phyloP scores from a whole-genome alignment of 2,888 invertebrate genomes.

The Lasioglossum vierecki region DNA sequence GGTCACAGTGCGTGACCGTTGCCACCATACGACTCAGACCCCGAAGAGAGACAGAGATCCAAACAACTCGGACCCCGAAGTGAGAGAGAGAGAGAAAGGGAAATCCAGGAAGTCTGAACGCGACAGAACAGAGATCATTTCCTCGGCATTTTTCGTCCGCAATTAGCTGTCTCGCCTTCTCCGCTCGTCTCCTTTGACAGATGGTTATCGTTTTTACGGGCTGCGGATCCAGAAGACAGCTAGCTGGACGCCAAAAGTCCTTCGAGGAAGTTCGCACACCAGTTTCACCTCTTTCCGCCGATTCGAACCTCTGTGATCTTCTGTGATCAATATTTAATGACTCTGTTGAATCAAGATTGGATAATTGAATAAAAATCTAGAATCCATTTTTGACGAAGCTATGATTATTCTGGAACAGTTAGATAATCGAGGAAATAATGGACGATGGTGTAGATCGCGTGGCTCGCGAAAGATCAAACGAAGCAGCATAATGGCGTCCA shows the following conservation, averaged over 20 bases:
- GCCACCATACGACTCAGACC: constrained; percentile 47
- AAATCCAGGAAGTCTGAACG: constrained; percentile 41
- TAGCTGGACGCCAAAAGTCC: neutral
- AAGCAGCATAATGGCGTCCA: constrained; percentile 25
- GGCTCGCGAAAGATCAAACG: constrained; percentile 33
- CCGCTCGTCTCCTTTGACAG: neutral
- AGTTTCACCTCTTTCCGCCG: neutral
- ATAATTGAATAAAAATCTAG: neutral
- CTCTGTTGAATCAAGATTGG: neutral
- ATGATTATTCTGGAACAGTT: neutral
- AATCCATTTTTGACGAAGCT: neutral
- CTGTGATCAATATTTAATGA: neutral
- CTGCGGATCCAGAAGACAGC: neutral
- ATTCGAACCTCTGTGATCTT: neutral
- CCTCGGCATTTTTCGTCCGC: constrained; percentile 8
- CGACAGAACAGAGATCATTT: constrained; percentile 25
- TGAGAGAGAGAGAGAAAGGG: neutral
- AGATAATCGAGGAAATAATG: neutral
- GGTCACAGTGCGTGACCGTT: constrained; percentile 70
- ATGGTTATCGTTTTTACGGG: constrained; percentile 10
- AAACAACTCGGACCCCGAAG: too few relatives aligned
- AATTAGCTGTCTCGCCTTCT: constrained; percentile 16
- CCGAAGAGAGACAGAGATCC: neutral
- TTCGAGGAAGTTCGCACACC: neutral
- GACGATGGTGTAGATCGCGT: neutral